These are phyloP conservation scores for Ophonus ardosiacus DNA, from an alignment of 2,888 invertebrate genomes.

Conservation along the genomic window DNA sequence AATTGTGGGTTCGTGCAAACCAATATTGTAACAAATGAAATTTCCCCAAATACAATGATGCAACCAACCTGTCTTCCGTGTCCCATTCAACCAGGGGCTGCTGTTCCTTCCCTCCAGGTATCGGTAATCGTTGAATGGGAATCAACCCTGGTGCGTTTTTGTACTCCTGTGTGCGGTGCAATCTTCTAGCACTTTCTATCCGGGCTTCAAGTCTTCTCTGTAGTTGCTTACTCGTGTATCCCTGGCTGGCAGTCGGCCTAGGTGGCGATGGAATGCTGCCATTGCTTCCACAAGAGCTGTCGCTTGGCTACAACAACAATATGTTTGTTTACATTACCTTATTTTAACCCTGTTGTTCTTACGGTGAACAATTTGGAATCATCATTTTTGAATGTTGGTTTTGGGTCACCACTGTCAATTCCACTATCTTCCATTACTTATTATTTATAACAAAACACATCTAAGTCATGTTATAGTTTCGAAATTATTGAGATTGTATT, in stretches of 20 bases:
- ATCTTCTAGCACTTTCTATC: conserved; percentile 75
- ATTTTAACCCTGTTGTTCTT: conserved; percentile 16
- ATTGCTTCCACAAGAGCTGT: conserved; percentile 74
- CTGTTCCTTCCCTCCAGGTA: conserved; percentile 76
- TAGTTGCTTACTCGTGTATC: conserved; percentile 71
- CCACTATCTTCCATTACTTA: conserved; percentile 77
- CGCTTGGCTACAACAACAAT: conserved; percentile 71
- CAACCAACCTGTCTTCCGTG: conserved; percentile 77
- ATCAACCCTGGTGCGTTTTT: conserved; percentile 74
- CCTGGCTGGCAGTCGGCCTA: conserved; percentile 46
- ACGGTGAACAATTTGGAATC: conserved; percentile 68
- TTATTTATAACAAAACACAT: conserved; percentile 34
- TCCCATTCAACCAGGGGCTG: conserved; percentile 81
- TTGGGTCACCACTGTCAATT: conserved; percentile 77
- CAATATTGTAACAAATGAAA: too few species aligned
- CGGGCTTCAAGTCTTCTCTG: conserved; percentile 74
- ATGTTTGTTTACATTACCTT: conserved; percentile 12
- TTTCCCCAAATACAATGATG: not conserved
- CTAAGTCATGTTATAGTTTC: conserved; percentile 47
- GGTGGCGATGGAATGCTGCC: conserved; percentile 71
- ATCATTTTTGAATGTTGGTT: conserved; percentile 70
- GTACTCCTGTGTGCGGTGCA: conserved; percentile 74
- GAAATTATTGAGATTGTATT: not conserved
- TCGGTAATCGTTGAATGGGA: conserved; percentile 77
- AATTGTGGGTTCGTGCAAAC: too few species aligned